Conservation (phyloP, 1,140 invertebrate genomes). For the Lepeophtheirus salmonis region DNA sequence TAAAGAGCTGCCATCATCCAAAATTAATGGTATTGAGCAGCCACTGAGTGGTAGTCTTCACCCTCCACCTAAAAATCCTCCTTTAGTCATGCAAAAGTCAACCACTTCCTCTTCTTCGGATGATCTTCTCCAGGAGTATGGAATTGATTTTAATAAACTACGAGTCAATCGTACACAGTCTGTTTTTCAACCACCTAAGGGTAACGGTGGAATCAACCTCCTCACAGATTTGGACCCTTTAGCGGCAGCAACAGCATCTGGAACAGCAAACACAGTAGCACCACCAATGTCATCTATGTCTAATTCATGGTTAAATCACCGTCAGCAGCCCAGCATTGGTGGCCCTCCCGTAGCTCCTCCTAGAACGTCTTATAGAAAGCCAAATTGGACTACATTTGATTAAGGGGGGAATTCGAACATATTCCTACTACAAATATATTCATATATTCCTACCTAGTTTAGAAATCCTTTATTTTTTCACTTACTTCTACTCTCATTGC, state of each 20-base stretch:
- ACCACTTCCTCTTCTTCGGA: not conserved
- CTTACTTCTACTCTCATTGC: not conserved
- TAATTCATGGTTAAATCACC: not conserved
- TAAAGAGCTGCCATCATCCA: too few species aligned
- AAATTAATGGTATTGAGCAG: too few species aligned
- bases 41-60: not conserved
- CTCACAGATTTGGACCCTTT: constrained; percentile 3
- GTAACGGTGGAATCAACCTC: not conserved
- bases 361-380: constrained; percentile 1
- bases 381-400: constrained; percentile 9
- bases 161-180: not conserved
- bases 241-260: not conserved
- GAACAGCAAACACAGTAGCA: not conserved
- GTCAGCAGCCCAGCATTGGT: not conserved
- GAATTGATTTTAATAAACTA: constrained; percentile 1
- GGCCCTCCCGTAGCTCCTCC: not conserved
- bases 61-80: not conserved
- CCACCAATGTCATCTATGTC: not conserved
- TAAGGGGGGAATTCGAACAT: not conserved
- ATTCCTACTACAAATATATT: not conserved
- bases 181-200: not conserved
- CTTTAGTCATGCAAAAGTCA: not conserved
- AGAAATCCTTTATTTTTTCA: not conserved
- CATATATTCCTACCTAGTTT: not conserved
- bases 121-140: constrained; percentile 11